Base-by-base conservation (phyloP, 2,113 vertebrate species). In the Coptodon bakossiorum region DNA sequence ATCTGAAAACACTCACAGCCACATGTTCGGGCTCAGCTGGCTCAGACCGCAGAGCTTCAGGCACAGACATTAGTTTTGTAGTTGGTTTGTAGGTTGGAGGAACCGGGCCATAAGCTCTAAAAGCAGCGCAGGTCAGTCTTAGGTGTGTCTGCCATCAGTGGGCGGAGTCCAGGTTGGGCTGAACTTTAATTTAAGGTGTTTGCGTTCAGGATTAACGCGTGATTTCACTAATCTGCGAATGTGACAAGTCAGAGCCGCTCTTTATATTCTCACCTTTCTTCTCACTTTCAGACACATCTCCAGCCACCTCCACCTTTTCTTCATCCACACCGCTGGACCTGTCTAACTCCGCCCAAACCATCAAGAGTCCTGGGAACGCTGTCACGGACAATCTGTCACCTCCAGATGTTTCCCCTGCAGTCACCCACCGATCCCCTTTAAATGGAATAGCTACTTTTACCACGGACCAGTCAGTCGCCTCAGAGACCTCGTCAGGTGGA, bases 241-340 rank as follows among this genome's bases (percentile, higher is more conserved):
- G 13, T 27, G 38, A 71, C 66, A 0, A 27, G 22, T 45, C 40
- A 27, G 13, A 76, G 14, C 22, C 6, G 5, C 40, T 29, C 40
- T 50, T 29, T 50, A 31, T 17, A 27, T 50, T 76, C 24, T 76
- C 36, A 10, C 36, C 10, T 54, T 82, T 63, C 13, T 82, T 19
- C 36, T 84, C 43, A 17, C 45, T 56, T 85, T 53, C 88, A 96
- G 96, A 87, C 12, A 90, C 91, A 9, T 50, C 50, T 14, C 12
- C 73, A 29, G 50, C 52, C 2, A 89, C 88, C 50, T 50, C 80
- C 54, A 82, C 59, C n/a, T 68, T 56, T 29, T 38, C 68, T 59
- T 81, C 63, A 2, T 90, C 89, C 8, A 91, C 87, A 6, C 91
- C 79, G 0, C 7, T 24, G 16, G 81, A 83, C 38, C 17, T 40